These are phyloP conservation scores for Procambarus clarkii DNA, from an alignment of 1,140 invertebrate genomes.

Conservation along the genomic window DNA sequence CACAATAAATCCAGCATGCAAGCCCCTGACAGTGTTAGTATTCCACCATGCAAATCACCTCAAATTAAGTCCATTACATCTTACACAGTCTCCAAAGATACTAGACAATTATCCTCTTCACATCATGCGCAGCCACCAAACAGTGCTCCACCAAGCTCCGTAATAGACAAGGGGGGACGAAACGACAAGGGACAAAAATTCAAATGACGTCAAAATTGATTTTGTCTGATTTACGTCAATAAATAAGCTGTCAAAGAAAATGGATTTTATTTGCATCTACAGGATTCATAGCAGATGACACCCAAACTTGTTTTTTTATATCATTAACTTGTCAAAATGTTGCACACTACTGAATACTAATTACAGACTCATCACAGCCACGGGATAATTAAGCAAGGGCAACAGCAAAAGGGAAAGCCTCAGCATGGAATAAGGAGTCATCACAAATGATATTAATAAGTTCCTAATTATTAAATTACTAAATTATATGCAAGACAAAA, in stretches of 20 bases:
- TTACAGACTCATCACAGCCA: constrained; percentile 2
- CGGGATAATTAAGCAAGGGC: constrained; percentile 18
- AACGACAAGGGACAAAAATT: neutral
- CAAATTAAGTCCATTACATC: neutral
- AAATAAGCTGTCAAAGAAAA: neutral
- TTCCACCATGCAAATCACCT: constrained; percentile 48
- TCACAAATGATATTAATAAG: neutral
- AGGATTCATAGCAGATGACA: neutral
- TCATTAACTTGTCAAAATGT: neutral
- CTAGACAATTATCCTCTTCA: constrained; percentile 23
- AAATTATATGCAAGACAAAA: neutral
- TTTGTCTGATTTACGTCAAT: neutral
- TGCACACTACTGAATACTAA: constrained; percentile 14
- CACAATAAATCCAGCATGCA: constrained; percentile 32
- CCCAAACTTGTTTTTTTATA: neutral
- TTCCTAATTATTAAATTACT: neutral
- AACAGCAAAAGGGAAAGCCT: constrained; percentile 23
- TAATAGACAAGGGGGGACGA: constrained; percentile 18
- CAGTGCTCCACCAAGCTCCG: constrained; percentile 44
- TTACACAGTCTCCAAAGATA: neutral
- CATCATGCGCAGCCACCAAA: constrained; percentile 48
- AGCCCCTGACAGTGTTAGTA: constrained; percentile 18
- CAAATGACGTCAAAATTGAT: neutral
- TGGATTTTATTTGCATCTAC: neutral
- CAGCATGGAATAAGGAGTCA: constrained; percentile 3